Evolutionary conservation across 1,140 invertebrate species (phyloP).

Genomic region (Apis laboriosa): DNA sequence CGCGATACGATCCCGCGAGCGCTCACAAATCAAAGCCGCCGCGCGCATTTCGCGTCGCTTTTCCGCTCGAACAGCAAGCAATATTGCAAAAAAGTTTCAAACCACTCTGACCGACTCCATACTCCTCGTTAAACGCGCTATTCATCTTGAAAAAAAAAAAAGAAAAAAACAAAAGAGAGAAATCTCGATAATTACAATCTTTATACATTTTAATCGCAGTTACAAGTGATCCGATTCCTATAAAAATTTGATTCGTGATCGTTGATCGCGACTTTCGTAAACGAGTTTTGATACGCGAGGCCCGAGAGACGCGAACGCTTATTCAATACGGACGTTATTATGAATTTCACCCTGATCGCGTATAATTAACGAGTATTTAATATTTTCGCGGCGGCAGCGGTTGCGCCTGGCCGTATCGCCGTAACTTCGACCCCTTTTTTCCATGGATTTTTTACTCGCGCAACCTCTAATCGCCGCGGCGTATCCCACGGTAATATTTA

Average conservation of each 20-base stretch:
- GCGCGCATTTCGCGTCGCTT: constrained; percentile 39
- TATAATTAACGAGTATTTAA: constrained; percentile 66
- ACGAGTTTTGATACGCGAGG: not conserved
- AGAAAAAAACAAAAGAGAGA: too few relatives aligned
- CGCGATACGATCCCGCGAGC: constrained; percentile 51
- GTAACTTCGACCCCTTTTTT: constrained; percentile 42
- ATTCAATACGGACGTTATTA: not conserved
- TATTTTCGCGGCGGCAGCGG: constrained; percentile 28
- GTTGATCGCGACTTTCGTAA: too few relatives aligned
- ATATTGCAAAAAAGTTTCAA: constrained; percentile 25
- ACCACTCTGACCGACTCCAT: not conserved
- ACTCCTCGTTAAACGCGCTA: too few relatives aligned
- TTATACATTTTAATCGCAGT: not conserved
- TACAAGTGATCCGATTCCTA: not conserved
- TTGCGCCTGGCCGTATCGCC: constrained; percentile 25
- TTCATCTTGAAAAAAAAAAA: too few relatives aligned
- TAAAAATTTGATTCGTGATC: not conserved
- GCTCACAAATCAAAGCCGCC: constrained; percentile 55
- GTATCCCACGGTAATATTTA: constrained; percentile 72
- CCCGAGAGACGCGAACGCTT: not conserved
- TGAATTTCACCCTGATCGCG: not conserved
- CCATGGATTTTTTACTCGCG: constrained; percentile 55
- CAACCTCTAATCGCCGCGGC: constrained; percentile 70
- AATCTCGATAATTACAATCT: too few relatives aligned
- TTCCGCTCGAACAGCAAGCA: not conserved